A percentile compares a stretch with the other conserved stretches of the same genome.
Conservation (phyloP, 2,797 vertebrate genomes). For the Pyrocephalus nanus region DNA sequence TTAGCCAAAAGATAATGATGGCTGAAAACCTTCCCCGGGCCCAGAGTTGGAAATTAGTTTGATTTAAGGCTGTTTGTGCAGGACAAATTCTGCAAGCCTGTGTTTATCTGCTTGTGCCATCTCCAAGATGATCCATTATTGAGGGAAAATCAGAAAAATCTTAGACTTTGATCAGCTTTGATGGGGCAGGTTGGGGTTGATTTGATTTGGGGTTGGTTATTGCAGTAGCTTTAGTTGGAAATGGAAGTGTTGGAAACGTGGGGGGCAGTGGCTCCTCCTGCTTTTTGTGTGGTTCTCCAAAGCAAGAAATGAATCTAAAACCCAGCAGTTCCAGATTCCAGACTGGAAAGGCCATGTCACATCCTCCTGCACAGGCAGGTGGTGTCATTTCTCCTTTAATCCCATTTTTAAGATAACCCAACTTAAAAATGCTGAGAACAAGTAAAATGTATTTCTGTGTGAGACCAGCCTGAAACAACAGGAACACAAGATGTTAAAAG, state of each 20-base stretch:
- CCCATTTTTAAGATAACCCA: neutral
- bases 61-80: neutral
- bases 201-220: neutral
- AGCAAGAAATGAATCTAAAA: neutral
- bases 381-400: neutral
- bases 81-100: neutral
- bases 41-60: neutral
- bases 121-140: neutral
- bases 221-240: rapidly evolving
- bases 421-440: neutral
- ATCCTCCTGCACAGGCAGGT: neutral
- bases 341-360: rapidly evolving
- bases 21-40: neutral
- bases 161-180: neutral
- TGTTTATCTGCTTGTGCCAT: rapidly evolving
- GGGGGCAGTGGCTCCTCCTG: neutral
- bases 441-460: neutral
- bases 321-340: neutral
- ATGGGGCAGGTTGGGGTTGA: neutral
- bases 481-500: no score
- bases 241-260: neutral
- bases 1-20: neutral
- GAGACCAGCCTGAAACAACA: neutral
- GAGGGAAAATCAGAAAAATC: neutral
- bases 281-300: neutral